Conservation (phyloP, 2,888 invertebrate species). For the Nycteola revayana region DNA sequence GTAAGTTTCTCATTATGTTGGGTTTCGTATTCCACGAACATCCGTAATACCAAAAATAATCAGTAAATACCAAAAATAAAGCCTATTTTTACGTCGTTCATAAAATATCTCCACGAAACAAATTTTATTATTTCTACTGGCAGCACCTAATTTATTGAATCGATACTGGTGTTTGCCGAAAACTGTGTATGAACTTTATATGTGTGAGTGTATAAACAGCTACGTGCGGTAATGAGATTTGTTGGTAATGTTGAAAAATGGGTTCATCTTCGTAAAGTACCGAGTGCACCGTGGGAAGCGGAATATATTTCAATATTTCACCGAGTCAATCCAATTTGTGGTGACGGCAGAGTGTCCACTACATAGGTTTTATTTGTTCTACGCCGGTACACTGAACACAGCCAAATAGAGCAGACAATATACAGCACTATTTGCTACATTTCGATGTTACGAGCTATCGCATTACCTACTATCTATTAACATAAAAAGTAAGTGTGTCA, state of each 20-base stretch:
- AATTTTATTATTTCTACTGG: slow-evolving; percentile 11
- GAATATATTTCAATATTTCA: slow-evolving; percentile 50
- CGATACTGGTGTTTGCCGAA: not conserved
- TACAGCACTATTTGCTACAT: slow-evolving; percentile 27
- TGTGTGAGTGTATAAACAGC: too few species aligned
- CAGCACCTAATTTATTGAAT: slow-evolving; percentile 6
- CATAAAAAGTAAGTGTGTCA: too few species aligned
- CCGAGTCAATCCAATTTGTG: slow-evolving; percentile 67
- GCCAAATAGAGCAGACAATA: slow-evolving; percentile 37
- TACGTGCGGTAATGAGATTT: slow-evolving; percentile 19
- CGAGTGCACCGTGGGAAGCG: slow-evolving; percentile 43
- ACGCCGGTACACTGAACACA: slow-evolving; percentile 35
- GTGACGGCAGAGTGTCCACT: slow-evolving; percentile 54
- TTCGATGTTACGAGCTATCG: slow-evolving; percentile 18
- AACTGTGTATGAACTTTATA: not conserved
- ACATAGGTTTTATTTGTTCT: slow-evolving; percentile 58
- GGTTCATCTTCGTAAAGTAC: slow-evolving; percentile 20
- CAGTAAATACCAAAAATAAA: slow-evolving; percentile 8
- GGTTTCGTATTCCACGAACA: slow-evolving; percentile 15
- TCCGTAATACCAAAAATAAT: too few species aligned
- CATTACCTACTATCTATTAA: too few species aligned
- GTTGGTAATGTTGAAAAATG: slow-evolving; percentile 11
- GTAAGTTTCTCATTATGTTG: slow-evolving; percentile 30
- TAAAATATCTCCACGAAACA: slow-evolving; percentile 20
- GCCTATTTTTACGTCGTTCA: slow-evolving; percentile 18